phyloP scores from a whole-genome alignment of 2,888 invertebrate species.

The Bimastos eiseni region DNA sequence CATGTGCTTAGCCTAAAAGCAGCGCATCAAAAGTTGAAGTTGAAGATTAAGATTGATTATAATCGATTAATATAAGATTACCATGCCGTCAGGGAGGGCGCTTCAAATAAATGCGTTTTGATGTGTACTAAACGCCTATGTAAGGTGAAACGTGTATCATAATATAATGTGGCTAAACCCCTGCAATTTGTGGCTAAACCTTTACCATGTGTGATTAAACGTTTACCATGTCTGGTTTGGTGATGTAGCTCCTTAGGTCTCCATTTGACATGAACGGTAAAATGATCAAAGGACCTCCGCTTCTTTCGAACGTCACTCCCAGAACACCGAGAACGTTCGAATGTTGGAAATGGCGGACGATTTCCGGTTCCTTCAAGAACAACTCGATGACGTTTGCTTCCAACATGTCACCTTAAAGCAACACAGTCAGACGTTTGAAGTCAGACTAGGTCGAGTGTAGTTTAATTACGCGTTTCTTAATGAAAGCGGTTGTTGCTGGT shows the following conservation, averaged over 20 bases:
- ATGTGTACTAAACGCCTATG: background rate
- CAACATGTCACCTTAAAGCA: background rate
- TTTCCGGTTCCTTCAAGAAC: background rate
- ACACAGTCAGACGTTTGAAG: background rate
- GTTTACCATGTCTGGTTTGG: background rate
- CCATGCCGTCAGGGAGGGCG: background rate
- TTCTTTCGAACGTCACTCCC: background rate
- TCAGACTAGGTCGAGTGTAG: background rate
- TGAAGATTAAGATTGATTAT: no score
- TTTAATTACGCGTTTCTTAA: background rate
- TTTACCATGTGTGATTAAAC: no score
- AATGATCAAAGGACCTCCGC: background rate
- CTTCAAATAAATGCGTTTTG: background rate
- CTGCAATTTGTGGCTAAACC: no score
- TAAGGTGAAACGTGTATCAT: background rate
- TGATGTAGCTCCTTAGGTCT: constrained; percentile 20
- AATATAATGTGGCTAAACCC: no score
- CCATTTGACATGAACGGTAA: background rate
- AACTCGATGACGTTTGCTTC: background rate
- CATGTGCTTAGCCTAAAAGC: no score
- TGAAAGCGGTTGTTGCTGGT: background rate
- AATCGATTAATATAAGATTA: background rate
- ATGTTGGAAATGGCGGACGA: background rate
- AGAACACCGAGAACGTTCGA: background rate
- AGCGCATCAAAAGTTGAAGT: no score